Percentiles rank a stretch among this genome's conserved stretches.
These are phyloP conservation scores for Lottia scabra DNA, from an alignment of 2,888 invertebrate species.

Conservation along the genomic window DNA sequence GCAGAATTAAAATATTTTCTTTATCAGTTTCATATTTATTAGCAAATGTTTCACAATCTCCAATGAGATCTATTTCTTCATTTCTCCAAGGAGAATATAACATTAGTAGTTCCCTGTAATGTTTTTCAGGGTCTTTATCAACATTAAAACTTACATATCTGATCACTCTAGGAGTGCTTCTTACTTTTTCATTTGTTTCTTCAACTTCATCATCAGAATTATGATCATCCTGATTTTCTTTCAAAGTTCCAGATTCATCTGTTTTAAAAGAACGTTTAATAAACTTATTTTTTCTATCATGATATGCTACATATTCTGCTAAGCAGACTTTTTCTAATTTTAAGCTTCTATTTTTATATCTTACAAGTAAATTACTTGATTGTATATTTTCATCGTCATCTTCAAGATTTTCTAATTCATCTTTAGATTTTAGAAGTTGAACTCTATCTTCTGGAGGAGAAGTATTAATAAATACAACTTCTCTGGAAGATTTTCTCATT, in stretches of 20 bases:
- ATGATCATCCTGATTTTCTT: slow-evolving; percentile 15
- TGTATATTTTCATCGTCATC: slow-evolving; percentile 34
- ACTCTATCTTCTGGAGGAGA: slow-evolving; percentile 35
- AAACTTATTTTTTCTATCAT: slow-evolving; percentile 9
- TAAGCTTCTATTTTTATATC: slow-evolving; percentile 32
- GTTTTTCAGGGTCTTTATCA: slow-evolving; percentile 42
- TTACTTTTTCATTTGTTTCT: slow-evolving; percentile 14
- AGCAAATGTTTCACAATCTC: not conserved
- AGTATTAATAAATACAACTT: slow-evolving; percentile 42
- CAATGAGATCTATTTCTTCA: slow-evolving; percentile 36
- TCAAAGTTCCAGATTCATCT: slow-evolving; percentile 1
- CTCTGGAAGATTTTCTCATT: slow-evolving; percentile 33
- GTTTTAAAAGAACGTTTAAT: not conserved
- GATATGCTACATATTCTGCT: slow-evolving; percentile 32
- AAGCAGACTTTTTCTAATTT: slow-evolving; percentile 22
- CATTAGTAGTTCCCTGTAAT: slow-evolving; percentile 45
- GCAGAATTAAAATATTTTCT: slow-evolving; percentile 18
- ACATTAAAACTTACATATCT: slow-evolving; percentile 37
- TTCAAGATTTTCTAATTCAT: slow-evolving; percentile 33
- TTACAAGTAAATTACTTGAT: slow-evolving; percentile 22
- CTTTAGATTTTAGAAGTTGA: slow-evolving; percentile 43
- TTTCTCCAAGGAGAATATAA: slow-evolving; percentile 53
- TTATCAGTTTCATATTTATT: slow-evolving; percentile 10
- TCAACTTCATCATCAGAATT: slow-evolving; percentile 25
- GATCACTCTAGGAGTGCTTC: slow-evolving; percentile 20